These are phyloP conservation scores for Sesia bembeciformis DNA, from an alignment of 2,888 invertebrate genomes.

Conservation along the genomic window DNA sequence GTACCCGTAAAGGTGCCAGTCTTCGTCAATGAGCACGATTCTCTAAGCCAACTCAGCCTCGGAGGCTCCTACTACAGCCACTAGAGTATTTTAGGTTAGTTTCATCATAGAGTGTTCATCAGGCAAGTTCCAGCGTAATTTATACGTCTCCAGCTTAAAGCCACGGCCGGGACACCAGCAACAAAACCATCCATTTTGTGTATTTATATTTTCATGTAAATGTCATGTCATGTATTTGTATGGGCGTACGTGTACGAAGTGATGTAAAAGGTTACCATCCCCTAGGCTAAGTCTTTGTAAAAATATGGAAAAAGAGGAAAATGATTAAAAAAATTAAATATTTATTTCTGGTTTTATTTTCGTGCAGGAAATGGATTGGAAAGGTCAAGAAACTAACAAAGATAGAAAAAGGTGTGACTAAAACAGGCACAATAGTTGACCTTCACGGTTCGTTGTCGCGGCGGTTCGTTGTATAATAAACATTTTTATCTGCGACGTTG, in stretches of 20 bases:
- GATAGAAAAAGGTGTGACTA: conserved; percentile 21
- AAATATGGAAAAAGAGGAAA: conserved; percentile 42
- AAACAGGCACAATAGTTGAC: conserved; percentile 35
- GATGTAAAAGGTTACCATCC: conserved; percentile 69
- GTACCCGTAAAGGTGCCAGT: conserved; percentile 73
- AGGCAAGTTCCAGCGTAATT: conserved; percentile 38
- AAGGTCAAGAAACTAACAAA: conserved; percentile 23
- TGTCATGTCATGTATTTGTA: conserved; percentile 50
- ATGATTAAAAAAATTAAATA: conserved; percentile 33
- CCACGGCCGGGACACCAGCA: conserved; percentile 64
- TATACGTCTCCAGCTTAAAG: conserved; percentile 42
- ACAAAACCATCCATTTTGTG: conserved; percentile 52
- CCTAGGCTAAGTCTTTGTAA: conserved; percentile 61
- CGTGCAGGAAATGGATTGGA: conserved; percentile 13
- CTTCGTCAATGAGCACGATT: conserved; percentile 33
- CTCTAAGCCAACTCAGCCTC: conserved; percentile 15
- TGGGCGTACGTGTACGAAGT: conserved; percentile 62
- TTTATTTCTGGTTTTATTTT: conserved; percentile 27
- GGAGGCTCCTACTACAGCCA: conserved; percentile 52
- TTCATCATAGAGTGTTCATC: conserved; percentile 27
- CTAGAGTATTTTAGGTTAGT: conserved; percentile 45
- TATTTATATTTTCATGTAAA: conserved; percentile 47
- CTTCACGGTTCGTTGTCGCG: conserved; percentile 28
- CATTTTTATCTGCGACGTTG: conserved; percentile 15
- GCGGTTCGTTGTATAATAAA: conserved; percentile 24